Base-by-base conservation (phyloP, 2,888 invertebrate species). In the Agriotes lineatus region DNA sequence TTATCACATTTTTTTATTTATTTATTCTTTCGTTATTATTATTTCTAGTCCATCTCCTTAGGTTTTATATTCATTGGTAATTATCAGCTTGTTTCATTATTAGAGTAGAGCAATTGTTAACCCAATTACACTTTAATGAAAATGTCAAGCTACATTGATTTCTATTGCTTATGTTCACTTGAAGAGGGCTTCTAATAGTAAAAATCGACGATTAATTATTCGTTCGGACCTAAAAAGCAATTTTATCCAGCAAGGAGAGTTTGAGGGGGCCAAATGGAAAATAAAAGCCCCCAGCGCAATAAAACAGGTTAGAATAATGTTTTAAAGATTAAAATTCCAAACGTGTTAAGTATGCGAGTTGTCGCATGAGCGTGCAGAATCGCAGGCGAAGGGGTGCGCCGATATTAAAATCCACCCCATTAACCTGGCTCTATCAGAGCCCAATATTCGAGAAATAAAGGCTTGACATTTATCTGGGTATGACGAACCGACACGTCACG, bases 261-360 rank as follows among this genome's bases (percentile, higher is more conserved):
- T n/a, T n/a, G 20, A 33, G 48, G 63, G 65, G 64, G 33, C 54
- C 45, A 66, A 59, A 69, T 56, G 10, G 67, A 57, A 70, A 69
- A 67, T 68, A 67, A 63, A 70, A 33, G 65, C 59, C 45, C 69
- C 65, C 69, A 56, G 63, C 62, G 56, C 61, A 72, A 74, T 74
- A 74, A 76, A 77, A 73, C 75, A 75, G 76, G 75, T 76, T 71
- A 69, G 75, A 71, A 76, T 77, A 76, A 78, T 78, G 74, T 78
- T 78, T 77, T 76, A 75, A 74, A 79, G 76, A 79, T 79, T 79
- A 77, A 75, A 79, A 79, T 79, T 78, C 78, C 77, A 73, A 77
- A 75, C 77, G 71, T 74, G 75, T 77, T 77, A 75, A 74, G 72
- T 74, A 77, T 76, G 74, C 74, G 72, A 77, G 73, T 77, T 76